Base-by-base conservation (phyloP, 1,140 invertebrate species). In the Conus betulinus region DNA sequence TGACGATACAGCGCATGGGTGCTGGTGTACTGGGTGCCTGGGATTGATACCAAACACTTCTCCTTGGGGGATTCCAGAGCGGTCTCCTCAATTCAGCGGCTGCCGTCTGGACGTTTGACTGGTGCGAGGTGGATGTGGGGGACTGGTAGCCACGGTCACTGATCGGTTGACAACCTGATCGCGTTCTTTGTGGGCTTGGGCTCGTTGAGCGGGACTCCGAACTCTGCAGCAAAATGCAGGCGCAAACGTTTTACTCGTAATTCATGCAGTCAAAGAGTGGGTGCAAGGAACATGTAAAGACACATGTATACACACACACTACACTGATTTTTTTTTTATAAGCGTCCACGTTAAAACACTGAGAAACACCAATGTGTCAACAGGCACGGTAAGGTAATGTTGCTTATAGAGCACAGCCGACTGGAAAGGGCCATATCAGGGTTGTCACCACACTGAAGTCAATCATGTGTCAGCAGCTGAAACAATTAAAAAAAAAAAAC, bases 121-220 rank as follows among this genome's bases (percentile, higher is more conserved):
- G 89, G 39, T n/a, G n/a, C 92, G 85, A 23, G 90, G n/a, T 89
- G 63, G 90, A 89, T 51, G 91, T 91, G 51, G 91, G 91, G 10
- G 91, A 87, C 57, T 88, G 60, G 91, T 91, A 60, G 92, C 91
- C 17, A 94, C 90, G 5, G 88, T 92, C 20, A 94, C 90, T 55
- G 90, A 92, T 67, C 93, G 92, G 25, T 92, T 91, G 90, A 94
- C n/a, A n/a, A 94, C 67, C 92, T 92, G 1, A 95, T n/a, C n/a
- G n/a, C 94, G 88, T 85, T 93, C 90, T 94, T 94, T 10, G 55
- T 76, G 83, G 89, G 88, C 17, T 87, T 91, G 3, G 90, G 82
- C 1, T n/a, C n/a, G 87, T 84, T 1, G 93, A 89, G 76, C 87
- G 63, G 25, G 52, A 67, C 71, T n/a, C n/a, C 88, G 82, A 27